Conservation (phyloP, 2,797 vertebrate genomes). For the Epinephelus coioides region DNA sequence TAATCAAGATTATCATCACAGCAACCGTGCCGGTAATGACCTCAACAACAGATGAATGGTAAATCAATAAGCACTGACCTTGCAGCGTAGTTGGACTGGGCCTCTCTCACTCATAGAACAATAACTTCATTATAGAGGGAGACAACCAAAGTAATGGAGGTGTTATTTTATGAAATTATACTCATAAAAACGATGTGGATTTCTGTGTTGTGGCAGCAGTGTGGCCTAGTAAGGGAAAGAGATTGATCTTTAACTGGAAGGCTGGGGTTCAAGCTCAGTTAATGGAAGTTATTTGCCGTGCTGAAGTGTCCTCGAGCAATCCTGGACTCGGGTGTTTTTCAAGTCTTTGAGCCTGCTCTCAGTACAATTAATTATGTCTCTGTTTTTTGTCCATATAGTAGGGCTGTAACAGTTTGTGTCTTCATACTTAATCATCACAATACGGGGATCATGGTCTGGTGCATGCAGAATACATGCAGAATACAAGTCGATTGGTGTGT, state of each 20-base stretch:
- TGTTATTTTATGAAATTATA: slow-evolving; percentile 61
- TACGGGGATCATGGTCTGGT: too few relatives aligned
- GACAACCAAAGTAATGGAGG: slow-evolving; percentile 67
- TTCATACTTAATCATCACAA: too few relatives aligned
- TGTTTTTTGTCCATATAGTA: slow-evolving; percentile 2
- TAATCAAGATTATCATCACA: slow-evolving; percentile 71
- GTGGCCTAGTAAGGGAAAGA: not conserved
- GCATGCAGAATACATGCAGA: too few relatives aligned
- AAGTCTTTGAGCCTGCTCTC: slow-evolving; percentile 22
- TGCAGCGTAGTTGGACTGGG: slow-evolving; percentile 63
- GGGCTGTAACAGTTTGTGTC: too few relatives aligned
- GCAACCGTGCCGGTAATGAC: slow-evolving; percentile 62
- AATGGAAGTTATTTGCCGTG: slow-evolving; percentile 23
- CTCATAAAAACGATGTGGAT: slow-evolving; percentile 40
- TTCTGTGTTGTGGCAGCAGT: slow-evolving; percentile 26
- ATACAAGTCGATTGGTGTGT: too few relatives aligned
- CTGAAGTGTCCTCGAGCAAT: slow-evolving; percentile 27
- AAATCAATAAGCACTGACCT: slow-evolving; percentile 79
- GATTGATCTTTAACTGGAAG: slow-evolving; percentile 33
- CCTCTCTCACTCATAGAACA: slow-evolving; percentile 64
- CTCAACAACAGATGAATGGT: slow-evolving; percentile 75
- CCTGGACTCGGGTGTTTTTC: slow-evolving; percentile 14
- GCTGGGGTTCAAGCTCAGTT: slow-evolving; percentile 25
- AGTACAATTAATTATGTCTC: slow-evolving; percentile 7
- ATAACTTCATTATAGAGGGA: slow-evolving; percentile 69